phyloP scores from a whole-genome alignment of 1,140 invertebrate species.

The Achatina immaculata region DNA sequence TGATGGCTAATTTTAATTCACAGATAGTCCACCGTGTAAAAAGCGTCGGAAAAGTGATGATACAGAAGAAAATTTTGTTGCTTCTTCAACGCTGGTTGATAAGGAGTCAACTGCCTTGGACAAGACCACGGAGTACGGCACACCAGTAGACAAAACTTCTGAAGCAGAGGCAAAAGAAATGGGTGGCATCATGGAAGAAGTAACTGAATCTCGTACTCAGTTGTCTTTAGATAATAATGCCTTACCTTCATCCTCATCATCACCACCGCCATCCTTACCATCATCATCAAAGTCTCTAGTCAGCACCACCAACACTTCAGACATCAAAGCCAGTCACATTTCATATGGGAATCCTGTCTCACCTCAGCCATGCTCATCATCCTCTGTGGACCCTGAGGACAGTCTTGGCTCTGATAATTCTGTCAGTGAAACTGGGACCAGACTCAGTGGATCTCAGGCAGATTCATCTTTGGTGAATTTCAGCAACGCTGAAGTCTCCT shows the following conservation, averaged over 20 bases:
- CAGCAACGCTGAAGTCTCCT: conserved; percentile 1
- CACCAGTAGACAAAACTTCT: neutral
- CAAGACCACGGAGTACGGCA: neutral
- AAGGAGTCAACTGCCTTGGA: neutral
- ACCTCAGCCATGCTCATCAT: conserved; percentile 20
- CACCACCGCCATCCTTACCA: neutral
- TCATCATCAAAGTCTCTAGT: conserved; percentile 1
- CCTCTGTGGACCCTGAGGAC: neutral
- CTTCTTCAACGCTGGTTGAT: no score
- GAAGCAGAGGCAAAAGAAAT: neutral
- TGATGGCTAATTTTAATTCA: neutral
- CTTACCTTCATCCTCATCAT: conserved; percentile 7
- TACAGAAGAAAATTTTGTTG: neutral
- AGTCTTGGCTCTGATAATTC: no score
- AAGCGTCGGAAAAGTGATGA: neutral
- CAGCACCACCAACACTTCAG: neutral
- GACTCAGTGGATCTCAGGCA: neutral
- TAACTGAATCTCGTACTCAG: neutral
- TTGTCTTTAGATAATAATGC: neutral
- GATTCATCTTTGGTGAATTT: neutral
- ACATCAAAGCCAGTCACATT: neutral
- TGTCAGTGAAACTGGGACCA: neutral
- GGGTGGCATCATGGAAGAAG: neutral
- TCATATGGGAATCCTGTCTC: neutral
- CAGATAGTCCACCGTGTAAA: neutral